Base-by-base conservation (phyloP, 2,888 invertebrate species). In the Morpho deidamia region DNA sequence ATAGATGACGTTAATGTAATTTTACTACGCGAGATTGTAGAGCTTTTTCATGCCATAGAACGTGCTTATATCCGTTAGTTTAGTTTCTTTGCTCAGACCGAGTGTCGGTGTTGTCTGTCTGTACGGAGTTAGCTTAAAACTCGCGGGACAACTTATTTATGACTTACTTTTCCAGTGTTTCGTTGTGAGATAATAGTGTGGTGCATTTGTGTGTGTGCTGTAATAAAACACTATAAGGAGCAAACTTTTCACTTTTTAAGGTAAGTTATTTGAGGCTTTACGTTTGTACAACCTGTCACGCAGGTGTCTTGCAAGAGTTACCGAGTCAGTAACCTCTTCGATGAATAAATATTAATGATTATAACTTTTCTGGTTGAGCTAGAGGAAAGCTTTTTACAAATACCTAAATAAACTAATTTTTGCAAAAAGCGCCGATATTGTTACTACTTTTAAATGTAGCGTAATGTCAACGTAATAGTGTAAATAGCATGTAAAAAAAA, bases 201-300 rank as follows among this genome's bases (percentile, higher is more conserved):
- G 66, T 69, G 76, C 68, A 76, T 70, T 66, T 59, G 64, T 69
- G 72, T 66, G 64, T 71, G 74, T 59, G 65, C 64, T 48, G 56
- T 60, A 64, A 68, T 62, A 61, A 66, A 64, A 66, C 53, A 51
- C 63, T 58, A 35, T 66, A 66, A 66, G 68, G 68, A 70, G 37
- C 63, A 64, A 60, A 61, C 55, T 66, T 71, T 68, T 62, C 72
- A 73, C 72, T 77, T 66, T 62, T 62, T 69, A 78, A 39, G 84
- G 75, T 75, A 71, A 74, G 74, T 74, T 79, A 76, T 72, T 74
- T 74, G 73, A 68, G 70, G 70, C 69, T 71, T 74, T 72, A 73
- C 72, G 71, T 78, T 76, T 68, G 70, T 78, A 74, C 83, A 86
- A 86, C 86, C 85, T 87, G 87, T 87, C 85, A 83, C 81, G 81